Percentiles rank a stretch among this genome's conserved stretches.
Conservation (phyloP, 2,797 vertebrate genomes). For the Denticeps clupeoides region DNA sequence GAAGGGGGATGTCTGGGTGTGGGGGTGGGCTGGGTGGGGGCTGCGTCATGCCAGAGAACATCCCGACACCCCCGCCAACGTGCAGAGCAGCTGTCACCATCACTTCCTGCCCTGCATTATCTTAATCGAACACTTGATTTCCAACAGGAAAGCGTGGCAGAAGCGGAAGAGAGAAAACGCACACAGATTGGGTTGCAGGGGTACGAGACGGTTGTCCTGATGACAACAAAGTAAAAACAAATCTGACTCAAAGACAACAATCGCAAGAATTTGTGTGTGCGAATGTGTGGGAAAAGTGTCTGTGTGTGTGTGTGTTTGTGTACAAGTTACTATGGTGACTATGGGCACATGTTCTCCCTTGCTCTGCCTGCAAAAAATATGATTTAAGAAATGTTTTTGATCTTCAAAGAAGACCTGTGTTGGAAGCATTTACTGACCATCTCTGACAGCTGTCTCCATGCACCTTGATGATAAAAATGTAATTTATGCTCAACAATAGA, state of each 20-base stretch:
- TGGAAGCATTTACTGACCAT: conserved; percentile 23
- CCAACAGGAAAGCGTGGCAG: conserved; percentile 49
- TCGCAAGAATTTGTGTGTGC: conserved; percentile 7
- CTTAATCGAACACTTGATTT: conserved; percentile 69
- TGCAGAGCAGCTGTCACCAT: conserved; percentile 45
- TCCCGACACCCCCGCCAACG: conserved; percentile 26
- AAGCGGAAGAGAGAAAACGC: conserved; percentile 31
- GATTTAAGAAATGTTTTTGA: conserved; percentile 47
- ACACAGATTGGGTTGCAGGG: not conserved
- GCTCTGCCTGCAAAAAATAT: conserved; percentile 34
- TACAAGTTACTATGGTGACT: conserved; percentile 31
- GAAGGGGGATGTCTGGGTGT: conserved; percentile 36
- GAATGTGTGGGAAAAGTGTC: conserved; percentile 7
- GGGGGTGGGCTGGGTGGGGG: conserved; percentile 26
- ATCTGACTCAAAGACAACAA: conserved; percentile 19
- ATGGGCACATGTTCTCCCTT: conserved; percentile 22
- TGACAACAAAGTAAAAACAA: conserved; percentile 12
- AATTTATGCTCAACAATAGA: conserved; percentile 28
- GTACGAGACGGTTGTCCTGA: conserved; percentile 2
- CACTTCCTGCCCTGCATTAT: conserved; percentile 67
- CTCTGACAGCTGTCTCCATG: conserved; percentile 26
- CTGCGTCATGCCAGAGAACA: conserved; percentile 9
- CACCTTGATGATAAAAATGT: conserved; percentile 41
- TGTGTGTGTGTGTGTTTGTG: conserved; percentile 23
- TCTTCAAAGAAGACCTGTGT: conserved; percentile 43